These are phyloP conservation scores for Acleris holmiana DNA, from an alignment of 2,888 invertebrate genomes.

Conservation along the genomic window DNA sequence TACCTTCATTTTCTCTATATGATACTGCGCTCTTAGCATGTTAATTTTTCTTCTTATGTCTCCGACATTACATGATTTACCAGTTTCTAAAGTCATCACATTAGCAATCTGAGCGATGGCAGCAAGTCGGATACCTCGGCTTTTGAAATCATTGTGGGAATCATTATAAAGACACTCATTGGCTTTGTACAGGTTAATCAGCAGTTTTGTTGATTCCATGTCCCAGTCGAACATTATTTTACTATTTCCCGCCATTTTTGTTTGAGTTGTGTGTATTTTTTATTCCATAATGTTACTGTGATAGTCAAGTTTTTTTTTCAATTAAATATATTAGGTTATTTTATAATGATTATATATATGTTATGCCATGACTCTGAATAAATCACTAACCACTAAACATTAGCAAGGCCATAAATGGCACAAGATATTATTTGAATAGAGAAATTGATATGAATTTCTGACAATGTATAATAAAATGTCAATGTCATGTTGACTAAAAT, in stretches of 20 bases:
- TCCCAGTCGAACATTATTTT: neutral
- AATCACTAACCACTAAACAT: too few relatives aligned
- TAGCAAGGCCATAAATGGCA: too few relatives aligned
- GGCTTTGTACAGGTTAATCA: neutral
- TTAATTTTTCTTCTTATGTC: neutral
- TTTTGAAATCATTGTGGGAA: neutral
- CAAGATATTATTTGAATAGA: too few relatives aligned
- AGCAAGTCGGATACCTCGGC: neutral
- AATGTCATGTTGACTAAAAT: too few relatives aligned
- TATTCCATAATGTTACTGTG: too few relatives aligned
- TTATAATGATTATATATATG: too few relatives aligned
- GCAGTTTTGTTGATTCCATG: neutral
- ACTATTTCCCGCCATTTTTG: neutral
- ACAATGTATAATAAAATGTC: too few relatives aligned
- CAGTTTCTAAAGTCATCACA: neutral
- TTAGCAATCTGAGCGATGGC: neutral
- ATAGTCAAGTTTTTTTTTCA: too few relatives aligned
- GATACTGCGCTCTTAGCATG: neutral
- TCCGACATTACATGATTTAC: neutral
- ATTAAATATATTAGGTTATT: too few relatives aligned
- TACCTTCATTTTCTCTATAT: neutral
- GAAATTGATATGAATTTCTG: too few relatives aligned
- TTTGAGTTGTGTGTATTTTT: too few relatives aligned
- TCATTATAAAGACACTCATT: neutral
- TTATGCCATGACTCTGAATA: too few relatives aligned